Evolutionary conservation across 92 coral and sea anemone genomes (phyloP).

Genomic region (Palythoa grandiflora): DNA sequence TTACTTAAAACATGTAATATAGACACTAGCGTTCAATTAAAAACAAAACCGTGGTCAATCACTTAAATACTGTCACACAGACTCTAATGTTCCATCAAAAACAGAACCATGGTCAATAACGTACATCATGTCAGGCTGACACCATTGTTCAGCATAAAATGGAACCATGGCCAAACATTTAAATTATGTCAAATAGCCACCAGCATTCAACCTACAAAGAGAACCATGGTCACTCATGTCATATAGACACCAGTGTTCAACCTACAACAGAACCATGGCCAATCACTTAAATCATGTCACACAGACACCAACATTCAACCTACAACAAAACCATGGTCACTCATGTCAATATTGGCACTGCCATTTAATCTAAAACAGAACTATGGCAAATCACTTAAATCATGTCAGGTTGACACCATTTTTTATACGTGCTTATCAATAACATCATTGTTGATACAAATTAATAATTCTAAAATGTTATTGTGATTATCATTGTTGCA

Average conservation of each 20-base stretch:
- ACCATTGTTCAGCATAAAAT: too few relatives aligned
- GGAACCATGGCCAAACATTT: too few relatives aligned
- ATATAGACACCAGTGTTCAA: slow-evolving; percentile 79
- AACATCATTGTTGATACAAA: too few relatives aligned
- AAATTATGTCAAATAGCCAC: slow-evolving; percentile 48
- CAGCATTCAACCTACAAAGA: slow-evolving; percentile 80
- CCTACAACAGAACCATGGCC: slow-evolving; percentile 51
- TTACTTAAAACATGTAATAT: background rate
- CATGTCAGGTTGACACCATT: background rate
- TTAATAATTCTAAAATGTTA: too few relatives aligned
- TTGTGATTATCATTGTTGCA: too few relatives aligned
- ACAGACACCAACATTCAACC: too few relatives aligned
- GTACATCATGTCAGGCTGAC: background rate
- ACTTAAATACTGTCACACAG: too few relatives aligned
- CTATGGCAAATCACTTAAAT: background rate
- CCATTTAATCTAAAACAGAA: slow-evolving; percentile 79
- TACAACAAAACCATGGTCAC: too few relatives aligned
- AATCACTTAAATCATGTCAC: background rate
- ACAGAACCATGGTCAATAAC: background rate
- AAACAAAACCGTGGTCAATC: background rate
- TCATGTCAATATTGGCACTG: slow-evolving; percentile 9
- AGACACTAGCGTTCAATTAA: slow-evolving; percentile 97
- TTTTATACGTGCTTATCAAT: too few relatives aligned
- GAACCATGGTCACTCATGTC: background rate
- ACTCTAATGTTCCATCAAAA: slow-evolving; percentile 91